These are phyloP conservation scores for Lytechinus variegatus DNA, from an alignment of 35 echinoderm and acorn worm genomes.

Conservation along the genomic window DNA sequence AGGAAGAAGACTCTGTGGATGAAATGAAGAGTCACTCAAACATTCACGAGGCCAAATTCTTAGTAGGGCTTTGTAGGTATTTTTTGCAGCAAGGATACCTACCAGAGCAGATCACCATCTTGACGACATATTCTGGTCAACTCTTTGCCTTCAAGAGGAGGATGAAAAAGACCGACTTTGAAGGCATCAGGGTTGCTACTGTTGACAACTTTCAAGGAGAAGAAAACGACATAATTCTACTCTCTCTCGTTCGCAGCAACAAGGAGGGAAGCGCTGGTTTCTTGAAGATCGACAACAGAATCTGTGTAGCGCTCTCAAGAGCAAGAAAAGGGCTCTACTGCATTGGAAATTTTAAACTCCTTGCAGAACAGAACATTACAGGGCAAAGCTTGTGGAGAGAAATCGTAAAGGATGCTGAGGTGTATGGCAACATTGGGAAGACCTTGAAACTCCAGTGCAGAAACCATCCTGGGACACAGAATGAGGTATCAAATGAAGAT, in stretches of 20 bases:
- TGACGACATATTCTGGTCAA: slow-evolving; percentile 88
- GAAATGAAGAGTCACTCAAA: slow-evolving; percentile 80
- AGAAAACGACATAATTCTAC: slow-evolving; percentile 97
- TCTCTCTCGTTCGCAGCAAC: slow-evolving; percentile 93
- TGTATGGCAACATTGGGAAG: slow-evolving; percentile 49
- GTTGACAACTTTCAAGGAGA: slow-evolving; percentile 95
- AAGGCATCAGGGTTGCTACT: slow-evolving; percentile 66
- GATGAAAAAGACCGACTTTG: slow-evolving; percentile 69
- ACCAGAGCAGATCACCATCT: slow-evolving; percentile 81
- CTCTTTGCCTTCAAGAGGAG: slow-evolving; percentile 70
- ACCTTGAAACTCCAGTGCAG: slow-evolving; percentile 64
- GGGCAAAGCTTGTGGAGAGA: slow-evolving; percentile 63
- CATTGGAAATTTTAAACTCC: slow-evolving; percentile 79
- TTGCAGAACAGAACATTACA: slow-evolving; percentile 34
- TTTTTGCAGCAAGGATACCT: slow-evolving; percentile 86
- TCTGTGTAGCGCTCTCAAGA: slow-evolving; percentile 93
- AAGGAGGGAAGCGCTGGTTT: slow-evolving; percentile 79
- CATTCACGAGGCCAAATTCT: slow-evolving; percentile 73
- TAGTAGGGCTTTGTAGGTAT: slow-evolving; percentile 71
- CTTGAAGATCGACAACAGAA: slow-evolving; percentile 76
- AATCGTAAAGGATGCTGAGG: slow-evolving; percentile 53
- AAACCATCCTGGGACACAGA: slow-evolving; percentile 74
- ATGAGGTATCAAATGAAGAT: slow-evolving; percentile 30
- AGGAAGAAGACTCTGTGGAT: slow-evolving; percentile 58
- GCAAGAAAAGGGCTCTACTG: slow-evolving; percentile 89